A percentile compares a stretch with the other conserved stretches of the same genome.
Evolutionary conservation across 2,888 invertebrate genomes (phyloP).

Genomic region (Nyleta sp.): DNA sequence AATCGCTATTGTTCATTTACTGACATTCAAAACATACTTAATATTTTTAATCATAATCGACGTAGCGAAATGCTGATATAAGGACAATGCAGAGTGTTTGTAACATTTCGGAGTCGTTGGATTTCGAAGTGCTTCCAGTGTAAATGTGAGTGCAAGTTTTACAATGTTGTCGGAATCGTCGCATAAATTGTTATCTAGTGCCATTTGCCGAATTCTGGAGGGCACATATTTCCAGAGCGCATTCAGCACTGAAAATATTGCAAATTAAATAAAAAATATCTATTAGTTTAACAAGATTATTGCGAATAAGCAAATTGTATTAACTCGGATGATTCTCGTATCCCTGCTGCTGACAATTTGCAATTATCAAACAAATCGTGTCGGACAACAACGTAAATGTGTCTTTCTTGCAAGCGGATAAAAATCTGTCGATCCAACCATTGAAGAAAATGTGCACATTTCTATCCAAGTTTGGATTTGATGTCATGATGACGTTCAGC

Average conservation of each 20-base stretch:
- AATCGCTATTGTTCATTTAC: no score
- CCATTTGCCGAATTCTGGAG: constrained; percentile 76
- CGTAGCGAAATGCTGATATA: constrained; percentile 78
- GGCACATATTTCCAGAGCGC: constrained; percentile 77
- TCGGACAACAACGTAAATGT: constrained; percentile 72
- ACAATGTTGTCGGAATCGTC: constrained; percentile 74
- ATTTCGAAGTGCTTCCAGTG: constrained; percentile 75
- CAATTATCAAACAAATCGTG: constrained; percentile 72
- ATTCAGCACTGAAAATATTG: constrained; percentile 72
- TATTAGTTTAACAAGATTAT: no score
- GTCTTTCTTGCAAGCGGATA: constrained; percentile 75
- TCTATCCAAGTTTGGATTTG: constrained; percentile 70
- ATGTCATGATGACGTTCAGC: constrained; percentile 71
- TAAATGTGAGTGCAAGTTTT: constrained; percentile 77
- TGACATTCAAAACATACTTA: no score
- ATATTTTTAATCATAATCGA: constrained; percentile 77
- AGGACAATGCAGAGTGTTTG: constrained; percentile 74
- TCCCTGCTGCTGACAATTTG: constrained; percentile 70
- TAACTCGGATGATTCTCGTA: constrained; percentile 67
- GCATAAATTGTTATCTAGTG: constrained; percentile 71
- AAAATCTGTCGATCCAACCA: constrained; percentile 80
- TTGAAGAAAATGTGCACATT: constrained; percentile 75
- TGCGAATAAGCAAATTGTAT: no score
- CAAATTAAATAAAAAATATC: constrained; percentile 1
- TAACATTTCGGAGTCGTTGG: constrained; percentile 74